Base-by-base conservation (phyloP, 2,113 vertebrate species). In the Mugil cephalus region DNA sequence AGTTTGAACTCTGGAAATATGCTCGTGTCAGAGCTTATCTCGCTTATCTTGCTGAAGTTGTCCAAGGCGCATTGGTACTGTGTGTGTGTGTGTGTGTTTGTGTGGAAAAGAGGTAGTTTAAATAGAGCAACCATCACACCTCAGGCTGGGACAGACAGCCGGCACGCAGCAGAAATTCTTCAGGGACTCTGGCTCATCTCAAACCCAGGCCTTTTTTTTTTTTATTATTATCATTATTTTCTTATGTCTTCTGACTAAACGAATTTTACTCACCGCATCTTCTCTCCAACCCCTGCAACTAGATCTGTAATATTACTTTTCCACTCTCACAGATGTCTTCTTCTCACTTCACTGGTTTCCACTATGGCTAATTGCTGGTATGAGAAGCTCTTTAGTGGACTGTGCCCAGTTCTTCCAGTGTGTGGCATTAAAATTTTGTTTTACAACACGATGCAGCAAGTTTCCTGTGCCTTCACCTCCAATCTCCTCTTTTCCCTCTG, bases 1-100 rank as follows among this genome's bases (percentile, higher is more conserved):
- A 71, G 74, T 75, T 76, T 88, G 81, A 89, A 77, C 74, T 82
- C 47, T 76, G 74, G 42, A 85, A 87, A 81, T 85, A 79, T 83
- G 71, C 54, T 79, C 15, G 10, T 83, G 80, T 86, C 82, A 74
- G 74, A 77, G 77, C 63, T 74, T 71, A 83, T 85, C 76, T 79
- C 40, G 14, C 59, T 77, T 73, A 71, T 80, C 67, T 74, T 69
- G 68, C 63, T 71, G 46, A 84, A 92, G 76, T 76, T 78, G 64
- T 89, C 83, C 69, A 73, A 69, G 83, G 65, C 21, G 66, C 68
- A 81, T 78, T 74, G 43, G 58, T 47, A 58, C 35, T 69, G 3
- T 19, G 55, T 36, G 79, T 51, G 4, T 34, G 43, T 30, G 62
- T 45, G 4, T 21, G 35, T 30, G 62, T 21, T 30, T 38, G 72